Percentiles rank a stretch among this genome's conserved stretches.
Conservation (phyloP, 2,113 vertebrate genomes). For the Reinhardtius hippoglossoides region DNA sequence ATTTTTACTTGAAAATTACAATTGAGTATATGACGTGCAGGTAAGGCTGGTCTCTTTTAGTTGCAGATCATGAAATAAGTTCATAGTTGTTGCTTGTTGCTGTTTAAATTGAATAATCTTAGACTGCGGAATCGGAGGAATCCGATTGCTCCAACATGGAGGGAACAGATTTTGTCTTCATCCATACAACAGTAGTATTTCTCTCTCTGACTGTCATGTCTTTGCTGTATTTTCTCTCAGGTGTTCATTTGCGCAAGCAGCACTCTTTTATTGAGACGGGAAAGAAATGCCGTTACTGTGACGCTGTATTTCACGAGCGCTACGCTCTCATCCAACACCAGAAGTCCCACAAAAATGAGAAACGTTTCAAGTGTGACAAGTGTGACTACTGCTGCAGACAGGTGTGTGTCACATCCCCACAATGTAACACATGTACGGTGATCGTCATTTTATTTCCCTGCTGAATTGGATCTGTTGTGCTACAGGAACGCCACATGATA, state of each 20-base stretch:
- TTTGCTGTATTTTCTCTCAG: conserved; percentile 66
- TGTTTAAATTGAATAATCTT: too few species aligned
- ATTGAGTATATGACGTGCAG: too few species aligned
- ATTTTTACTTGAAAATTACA: background rate
- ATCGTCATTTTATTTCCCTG: background rate
- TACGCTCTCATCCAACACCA: conserved; percentile 99
- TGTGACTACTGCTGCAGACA: conserved; percentile 98
- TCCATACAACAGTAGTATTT: background rate
- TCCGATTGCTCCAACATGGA: background rate
- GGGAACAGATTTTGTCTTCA: background rate
- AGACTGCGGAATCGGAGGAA: background rate
- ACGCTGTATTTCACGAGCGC: conserved; percentile 96
- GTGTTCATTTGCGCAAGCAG: conserved; percentile 97
- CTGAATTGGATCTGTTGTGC: background rate
- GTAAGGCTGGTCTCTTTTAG: too few species aligned
- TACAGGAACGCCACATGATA: conserved; percentile 96
- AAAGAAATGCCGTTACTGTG: conserved; percentile 98
- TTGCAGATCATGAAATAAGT: too few species aligned
- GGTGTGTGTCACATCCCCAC: conserved; percentile 73
- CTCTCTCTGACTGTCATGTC: background rate
- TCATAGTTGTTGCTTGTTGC: too few species aligned
- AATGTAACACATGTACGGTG: background rate
- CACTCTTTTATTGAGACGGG: conserved; percentile 98
- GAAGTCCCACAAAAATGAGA: conserved; percentile 99
- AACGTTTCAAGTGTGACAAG: conserved; percentile 98